Conservation (phyloP, 2,888 invertebrate genomes). For the Yponomeuta evonymella region DNA sequence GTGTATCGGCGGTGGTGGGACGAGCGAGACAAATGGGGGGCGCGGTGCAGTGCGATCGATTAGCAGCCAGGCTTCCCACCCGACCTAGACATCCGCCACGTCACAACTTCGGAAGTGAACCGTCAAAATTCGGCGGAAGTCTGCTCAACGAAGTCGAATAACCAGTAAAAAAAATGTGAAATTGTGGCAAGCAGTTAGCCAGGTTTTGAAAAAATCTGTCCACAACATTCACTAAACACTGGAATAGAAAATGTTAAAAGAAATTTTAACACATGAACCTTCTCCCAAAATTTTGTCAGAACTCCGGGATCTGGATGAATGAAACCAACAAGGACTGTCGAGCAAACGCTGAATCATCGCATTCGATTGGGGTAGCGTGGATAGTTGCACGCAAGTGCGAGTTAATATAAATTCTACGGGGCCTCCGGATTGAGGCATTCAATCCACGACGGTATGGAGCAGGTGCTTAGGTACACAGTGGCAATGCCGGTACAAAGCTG, state of each 20-base stretch:
- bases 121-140: not conserved
- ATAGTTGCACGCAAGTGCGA: not conserved
- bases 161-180: not conserved
- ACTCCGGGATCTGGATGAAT: not conserved
- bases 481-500: conserved; percentile 12
- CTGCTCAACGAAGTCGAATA: not conserved
- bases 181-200: not conserved
- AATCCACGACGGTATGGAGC: not conserved
- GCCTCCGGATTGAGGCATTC: not conserved
- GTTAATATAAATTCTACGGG: not conserved
- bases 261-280: too few species aligned
- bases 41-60: conserved; percentile 64
- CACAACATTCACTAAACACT: too few species aligned
- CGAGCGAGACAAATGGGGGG: conserved; percentile 56
- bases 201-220: too few species aligned
- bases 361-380: not conserved
- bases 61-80: conserved; percentile 52
- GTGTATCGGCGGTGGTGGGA: conserved; percentile 43
- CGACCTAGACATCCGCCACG: conserved; percentile 13
- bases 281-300: not conserved
- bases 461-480: conserved; percentile 1
- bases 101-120: not conserved
- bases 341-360: not conserved
- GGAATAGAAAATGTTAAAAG: too few species aligned
- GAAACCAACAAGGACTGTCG: not conserved